Base-by-base conservation (phyloP, 2,113 vertebrate genomes). In the Callorhinus ursinus region DNA sequence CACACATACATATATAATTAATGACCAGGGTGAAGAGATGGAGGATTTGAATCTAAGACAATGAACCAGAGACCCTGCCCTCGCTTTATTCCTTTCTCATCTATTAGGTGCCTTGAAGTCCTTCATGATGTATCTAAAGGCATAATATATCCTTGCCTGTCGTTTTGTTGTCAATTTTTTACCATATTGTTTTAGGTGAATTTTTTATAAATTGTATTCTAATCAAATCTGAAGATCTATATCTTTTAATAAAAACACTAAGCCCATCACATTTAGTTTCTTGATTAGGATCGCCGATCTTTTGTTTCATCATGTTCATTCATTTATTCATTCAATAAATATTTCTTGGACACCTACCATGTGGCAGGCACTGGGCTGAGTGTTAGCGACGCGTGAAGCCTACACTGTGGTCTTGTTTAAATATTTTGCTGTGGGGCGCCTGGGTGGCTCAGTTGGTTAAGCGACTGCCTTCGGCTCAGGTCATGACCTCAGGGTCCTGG, bases 171-270 rank as follows among this genome's bases (percentile, higher is more conserved):
- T 21, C 53, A 36, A 10, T 65, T n/a, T 96, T 90, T 36, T 21
- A 93, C 61, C 4, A 21, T 88, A 46, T 80, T 88, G 65, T 71
- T 79, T 88, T 95, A 80, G 63, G n/a, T 63, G 46, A 95, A 42
- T 90, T 71, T 93, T 72, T 85, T 85, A 79, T 53, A 55, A 74
- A 82, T 82, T 93, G 1, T 16, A 51, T 88, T 94, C 11, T 94
- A 84, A 94, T 63, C 9, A 94, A 82, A 87, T 83, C 24, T 87
- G 72, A 91, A 80, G 63, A 26, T 76, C 42, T 81, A 0, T 83
- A 14, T 90, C 14, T 90, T 95, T 82, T 65, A 85, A 82, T 94
- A 92, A 82, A 49, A 76, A 36, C 26, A 76, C 49, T 46, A 76
- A 96, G 33, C n/a, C 42, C 13, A 88, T 88, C 42, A n/a, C 31